Evolutionary conservation across 2,888 invertebrate genomes (phyloP).

Genomic region (Biston betularia): DNA sequence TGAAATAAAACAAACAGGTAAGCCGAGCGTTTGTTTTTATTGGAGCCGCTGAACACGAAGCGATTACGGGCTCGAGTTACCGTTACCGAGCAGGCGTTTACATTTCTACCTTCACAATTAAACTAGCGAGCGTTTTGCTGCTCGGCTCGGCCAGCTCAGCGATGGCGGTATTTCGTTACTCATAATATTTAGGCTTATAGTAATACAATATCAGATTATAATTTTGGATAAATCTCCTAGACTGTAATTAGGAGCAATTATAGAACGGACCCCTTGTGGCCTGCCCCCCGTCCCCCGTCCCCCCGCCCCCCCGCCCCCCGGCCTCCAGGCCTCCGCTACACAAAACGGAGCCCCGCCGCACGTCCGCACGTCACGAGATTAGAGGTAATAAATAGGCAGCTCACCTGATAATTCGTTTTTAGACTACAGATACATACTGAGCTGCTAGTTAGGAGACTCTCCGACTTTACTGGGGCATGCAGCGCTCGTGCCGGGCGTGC

Average conservation of each 20-base stretch:
- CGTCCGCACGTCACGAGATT: not conserved
- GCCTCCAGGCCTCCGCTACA: not conserved
- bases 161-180: too few relatives aligned
- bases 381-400: not conserved
- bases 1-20: not conserved
- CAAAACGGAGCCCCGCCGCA: not conserved
- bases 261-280: not conserved
- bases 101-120: too few relatives aligned
- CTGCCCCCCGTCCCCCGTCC: not conserved
- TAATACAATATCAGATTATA: not conserved
- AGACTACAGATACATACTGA: too few relatives aligned
- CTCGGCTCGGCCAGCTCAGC: too few relatives aligned
- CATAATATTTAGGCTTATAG: too few relatives aligned
- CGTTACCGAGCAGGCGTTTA: too few relatives aligned
- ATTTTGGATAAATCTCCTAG: not conserved
- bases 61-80: not conserved
- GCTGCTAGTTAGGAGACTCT: too few relatives aligned
- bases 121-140: too few relatives aligned
- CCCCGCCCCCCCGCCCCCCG: not conserved
- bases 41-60: not conserved
- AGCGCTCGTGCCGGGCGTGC: too few relatives aligned
- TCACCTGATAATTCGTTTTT: not conserved
- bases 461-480: too few relatives aligned
- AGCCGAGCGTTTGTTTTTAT: not conserved
- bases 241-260: conserved; percentile 2